Base-by-base conservation (phyloP, 2,113 vertebrate genomes). In the Silurus glanis region DNA sequence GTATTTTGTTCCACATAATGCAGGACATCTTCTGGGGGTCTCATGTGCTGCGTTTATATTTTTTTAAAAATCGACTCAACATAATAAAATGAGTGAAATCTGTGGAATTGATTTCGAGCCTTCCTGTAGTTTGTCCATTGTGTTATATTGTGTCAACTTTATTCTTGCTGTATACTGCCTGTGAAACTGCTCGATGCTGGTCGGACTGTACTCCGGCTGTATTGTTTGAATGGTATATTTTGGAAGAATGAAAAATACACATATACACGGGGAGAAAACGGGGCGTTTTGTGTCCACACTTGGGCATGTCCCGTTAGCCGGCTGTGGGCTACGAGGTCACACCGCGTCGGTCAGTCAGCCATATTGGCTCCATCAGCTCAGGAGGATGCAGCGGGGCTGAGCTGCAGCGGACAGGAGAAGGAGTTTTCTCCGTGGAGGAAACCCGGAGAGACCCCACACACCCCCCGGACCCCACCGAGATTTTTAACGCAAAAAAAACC, bases 281-380 rank as follows among this genome's bases (percentile, higher is more conserved):
- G 16, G 2, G 25, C 17, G 28, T 37, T 21, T 59, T 5, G 25
- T 59, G 37, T 80, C 4, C 17, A 61, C 17, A 23, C 9, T 37
- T 78, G 64, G 59, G 56, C 79, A 37, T 61, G 21, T 58, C 14
- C 53, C 67, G 17, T 53, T 82, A 58, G 72, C 69, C 56, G 79
- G 58, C 55, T 55, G 28, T n/a, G 59, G 79, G 51, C 62, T 61
- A 5, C 14, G 61, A 75, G 85, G 75, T 86, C 83, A 84, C 51
- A 7, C 51, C 56, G 75, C 78, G 55, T 58, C 55, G 80, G 61
- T 61, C 85, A 86, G 91, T 88, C 91, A 88, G 91, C 91, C 91
- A 92, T 91, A 25, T 92, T 92, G 89, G 72, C 85, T 83, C 75
- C 61, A 82, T 84, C 85, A 78, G 67, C 84, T 81, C 66, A 67